Base-by-base conservation (phyloP, 2,797 vertebrate genomes). In the Paedocypris micromegethes region DNA sequence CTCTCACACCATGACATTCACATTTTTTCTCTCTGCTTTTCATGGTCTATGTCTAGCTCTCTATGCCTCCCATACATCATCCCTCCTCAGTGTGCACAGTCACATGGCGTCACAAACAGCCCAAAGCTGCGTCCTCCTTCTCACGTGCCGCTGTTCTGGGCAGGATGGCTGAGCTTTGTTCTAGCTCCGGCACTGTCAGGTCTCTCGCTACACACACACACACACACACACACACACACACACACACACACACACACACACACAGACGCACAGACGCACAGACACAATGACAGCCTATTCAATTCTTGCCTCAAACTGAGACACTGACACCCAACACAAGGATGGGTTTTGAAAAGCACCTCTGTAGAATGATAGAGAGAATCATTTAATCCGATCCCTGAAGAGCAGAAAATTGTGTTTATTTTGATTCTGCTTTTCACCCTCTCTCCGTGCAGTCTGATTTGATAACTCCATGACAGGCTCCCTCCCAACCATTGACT, bases 261-360 rank as follows among this genome's bases (percentile, higher is more conserved):
- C 51, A 51, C 59, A 64, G n/a, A n/a, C n/a, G n/a, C n/a, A n/a
- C 54, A 70, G 59, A 57, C 55, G 2, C 64, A 64, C 60, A 45
- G 57, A 51, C 59, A 64, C 54, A 70, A 59, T 61, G 66, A 70
- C 72, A 72, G 75, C 51, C 80, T 84, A 87, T 86, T 81, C 86
- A 86, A 86, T 82, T 66, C 73, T 73, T 59, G 52, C 77, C 79
- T 78, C 79, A 80, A 73, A 80, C 78, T 71, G 76, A 69, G 77
- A 83, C 84, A 77, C 70, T 74, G 80, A 85, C 79, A 84, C 82
- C 78, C 67, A 81, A 83, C 75, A 80, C 72, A 56, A 80, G 73
- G 78, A 73, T 77, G 58, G 80, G 72, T 83, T 82, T 80, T 78
- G 76, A 67, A 82, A 57, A 78, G 80, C 70, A 75, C 57, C 5